Conservation (phyloP, 2,888 invertebrate genomes). For the Drosophila siamana region DNA sequence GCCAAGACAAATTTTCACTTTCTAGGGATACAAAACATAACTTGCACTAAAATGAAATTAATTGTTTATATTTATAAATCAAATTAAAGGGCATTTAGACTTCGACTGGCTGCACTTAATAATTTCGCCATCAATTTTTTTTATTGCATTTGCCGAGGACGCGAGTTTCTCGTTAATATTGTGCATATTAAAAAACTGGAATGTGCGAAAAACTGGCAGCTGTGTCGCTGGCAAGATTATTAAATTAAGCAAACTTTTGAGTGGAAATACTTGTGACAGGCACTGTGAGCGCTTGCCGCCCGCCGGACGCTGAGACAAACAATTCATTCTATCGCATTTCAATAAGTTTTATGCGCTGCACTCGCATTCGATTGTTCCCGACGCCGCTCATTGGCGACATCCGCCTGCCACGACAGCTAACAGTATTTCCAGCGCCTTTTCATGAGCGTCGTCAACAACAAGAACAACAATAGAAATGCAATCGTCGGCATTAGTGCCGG, state of each 20-base stretch:
- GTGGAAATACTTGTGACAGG: slow-evolving; percentile 22
- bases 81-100: not conserved
- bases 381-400: slow-evolving; percentile 58
- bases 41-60: too few relatives aligned
- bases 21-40: too few relatives aligned
- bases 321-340: slow-evolving; percentile 30
- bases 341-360: slow-evolving; percentile 40
- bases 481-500: slow-evolving; percentile 12
- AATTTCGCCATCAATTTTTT: slow-evolving; percentile 30
- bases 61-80: too few relatives aligned
- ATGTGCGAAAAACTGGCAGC: slow-evolving; percentile 32
- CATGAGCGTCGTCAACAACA: slow-evolving; percentile 22
- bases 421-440: slow-evolving; percentile 26
- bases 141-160: slow-evolving; percentile 67
- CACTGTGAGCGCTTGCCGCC: slow-evolving; percentile 21
- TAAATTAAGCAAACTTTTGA: slow-evolving; percentile 58
- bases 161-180: slow-evolving; percentile 38
- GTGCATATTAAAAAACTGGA: slow-evolving; percentile 47
- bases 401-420: slow-evolving; percentile 39
- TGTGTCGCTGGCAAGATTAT: slow-evolving; percentile 39
- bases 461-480: not conserved
- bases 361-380: slow-evolving; percentile 21
- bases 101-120: not conserved
- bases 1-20: too few relatives aligned
- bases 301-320: too few relatives aligned